phyloP scores from a whole-genome alignment of 2,113 vertebrate species.

The Xiphorhynchus elegans region DNA sequence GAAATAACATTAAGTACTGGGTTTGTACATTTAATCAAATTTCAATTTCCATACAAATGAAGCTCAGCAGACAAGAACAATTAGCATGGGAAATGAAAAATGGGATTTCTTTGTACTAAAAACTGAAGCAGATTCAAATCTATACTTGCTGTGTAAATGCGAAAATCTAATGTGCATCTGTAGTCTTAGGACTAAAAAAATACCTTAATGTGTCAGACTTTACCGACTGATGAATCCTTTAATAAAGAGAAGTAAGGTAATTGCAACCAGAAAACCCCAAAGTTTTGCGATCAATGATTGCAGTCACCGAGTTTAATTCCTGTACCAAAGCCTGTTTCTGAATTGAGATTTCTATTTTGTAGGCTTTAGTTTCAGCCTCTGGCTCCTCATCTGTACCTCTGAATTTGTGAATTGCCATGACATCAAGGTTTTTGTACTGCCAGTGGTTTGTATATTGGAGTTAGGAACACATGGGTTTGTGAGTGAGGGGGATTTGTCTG shows the following conservation, averaged over 20 bases:
- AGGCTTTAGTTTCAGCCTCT: neutral
- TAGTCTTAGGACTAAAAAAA: neutral
- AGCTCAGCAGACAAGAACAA: slow-evolving; percentile 12
- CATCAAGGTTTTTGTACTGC: neutral
- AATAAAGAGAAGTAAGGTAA: neutral
- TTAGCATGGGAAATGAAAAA: neutral
- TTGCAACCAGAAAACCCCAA: neutral
- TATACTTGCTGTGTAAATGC: neutral
- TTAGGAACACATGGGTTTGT: neutral
- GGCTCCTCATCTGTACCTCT: neutral
- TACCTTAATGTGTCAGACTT: neutral
- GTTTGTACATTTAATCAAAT: slow-evolving; percentile 16
- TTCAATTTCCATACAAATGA: slow-evolving; percentile 13
- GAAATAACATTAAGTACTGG: neutral
- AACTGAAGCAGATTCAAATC: neutral
- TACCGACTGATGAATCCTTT: neutral
- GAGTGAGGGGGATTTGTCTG: neutral
- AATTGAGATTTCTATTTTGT: neutral
- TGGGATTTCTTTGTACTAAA: neutral
- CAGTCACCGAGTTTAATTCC: neutral
- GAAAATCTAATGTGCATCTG: neutral
- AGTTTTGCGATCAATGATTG: neutral
- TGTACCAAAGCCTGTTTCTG: neutral
- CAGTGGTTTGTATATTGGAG: neutral
- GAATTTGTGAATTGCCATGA: neutral